phyloP scores from a whole-genome alignment of 1,140 invertebrate genomes.

The Hirudo medicinalis region DNA sequence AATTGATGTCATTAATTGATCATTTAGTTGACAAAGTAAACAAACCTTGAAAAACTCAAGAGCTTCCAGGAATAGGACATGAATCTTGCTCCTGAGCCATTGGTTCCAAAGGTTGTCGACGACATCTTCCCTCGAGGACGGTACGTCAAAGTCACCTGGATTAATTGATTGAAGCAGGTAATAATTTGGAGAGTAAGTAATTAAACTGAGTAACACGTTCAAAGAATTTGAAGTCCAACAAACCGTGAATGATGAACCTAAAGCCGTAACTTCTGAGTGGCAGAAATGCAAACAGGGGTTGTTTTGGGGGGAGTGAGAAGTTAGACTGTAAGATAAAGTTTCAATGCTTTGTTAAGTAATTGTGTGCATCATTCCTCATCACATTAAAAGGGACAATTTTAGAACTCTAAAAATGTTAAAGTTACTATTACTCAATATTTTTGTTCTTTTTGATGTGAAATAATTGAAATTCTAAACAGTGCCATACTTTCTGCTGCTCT shows the following conservation, averaged over 20 bases:
- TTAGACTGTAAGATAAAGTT: background rate
- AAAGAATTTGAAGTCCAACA: background rate
- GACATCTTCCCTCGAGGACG: conserved; percentile 39
- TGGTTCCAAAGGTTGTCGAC: conserved; percentile 40
- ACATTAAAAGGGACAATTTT: too few species aligned
- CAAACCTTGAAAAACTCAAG: conserved; percentile 34
- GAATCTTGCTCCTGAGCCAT: conserved; percentile 37
- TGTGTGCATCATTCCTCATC: too few species aligned
- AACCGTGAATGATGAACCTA: conserved; percentile 39
- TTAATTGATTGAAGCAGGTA: background rate
- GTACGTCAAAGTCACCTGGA: conserved; percentile 40
- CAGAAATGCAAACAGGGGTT: conserved; percentile 39
- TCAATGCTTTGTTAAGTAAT: too few species aligned
- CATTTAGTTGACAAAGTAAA: background rate
- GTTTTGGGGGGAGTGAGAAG: conserved; percentile 27
- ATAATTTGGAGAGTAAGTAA: background rate
- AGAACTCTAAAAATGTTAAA: background rate
- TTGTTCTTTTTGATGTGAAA: background rate
- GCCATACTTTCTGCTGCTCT: background rate
- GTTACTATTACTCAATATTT: background rate
- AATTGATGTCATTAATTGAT: background rate
- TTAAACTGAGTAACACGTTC: background rate
- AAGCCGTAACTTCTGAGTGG: conserved; percentile 39
- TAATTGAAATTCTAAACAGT: background rate
- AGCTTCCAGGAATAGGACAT: conserved; percentile 35